Conservation (phyloP, 2,797 vertebrate genomes). For the Tauraco hartlaubi region DNA sequence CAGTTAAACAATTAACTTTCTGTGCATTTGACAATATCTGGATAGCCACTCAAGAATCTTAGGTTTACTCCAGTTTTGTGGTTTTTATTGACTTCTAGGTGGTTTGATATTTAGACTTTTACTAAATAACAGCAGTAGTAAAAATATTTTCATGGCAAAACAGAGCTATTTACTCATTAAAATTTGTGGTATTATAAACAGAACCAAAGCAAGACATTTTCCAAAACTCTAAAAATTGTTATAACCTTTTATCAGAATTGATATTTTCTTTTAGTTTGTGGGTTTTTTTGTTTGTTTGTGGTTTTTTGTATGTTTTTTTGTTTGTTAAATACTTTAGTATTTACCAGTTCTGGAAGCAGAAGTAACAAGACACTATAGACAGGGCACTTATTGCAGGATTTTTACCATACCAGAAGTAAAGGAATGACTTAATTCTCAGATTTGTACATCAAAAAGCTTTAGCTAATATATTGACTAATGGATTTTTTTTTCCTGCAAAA, state of each 20-base stretch:
- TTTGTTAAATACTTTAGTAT: background rate
- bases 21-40: background rate
- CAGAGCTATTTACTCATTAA: background rate
- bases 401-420: background rate
- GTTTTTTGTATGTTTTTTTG: background rate
- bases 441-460: background rate
- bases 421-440: background rate
- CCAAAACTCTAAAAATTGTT: background rate
- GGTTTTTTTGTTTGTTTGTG: background rate
- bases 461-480: background rate
- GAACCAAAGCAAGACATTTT: background rate
- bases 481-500: background rate
- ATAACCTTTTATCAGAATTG: background rate
- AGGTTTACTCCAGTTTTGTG: background rate
- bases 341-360: background rate
- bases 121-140: background rate
- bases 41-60: background rate
- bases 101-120: background rate
- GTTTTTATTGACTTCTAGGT: background rate
- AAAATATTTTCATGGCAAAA: background rate
- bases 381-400: background rate
- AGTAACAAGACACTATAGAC: background rate
- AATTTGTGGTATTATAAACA: background rate
- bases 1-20: background rate
- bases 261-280: background rate